phyloP scores from a whole-genome alignment of 2,888 invertebrate genomes.

The Aplocera efformata region DNA sequence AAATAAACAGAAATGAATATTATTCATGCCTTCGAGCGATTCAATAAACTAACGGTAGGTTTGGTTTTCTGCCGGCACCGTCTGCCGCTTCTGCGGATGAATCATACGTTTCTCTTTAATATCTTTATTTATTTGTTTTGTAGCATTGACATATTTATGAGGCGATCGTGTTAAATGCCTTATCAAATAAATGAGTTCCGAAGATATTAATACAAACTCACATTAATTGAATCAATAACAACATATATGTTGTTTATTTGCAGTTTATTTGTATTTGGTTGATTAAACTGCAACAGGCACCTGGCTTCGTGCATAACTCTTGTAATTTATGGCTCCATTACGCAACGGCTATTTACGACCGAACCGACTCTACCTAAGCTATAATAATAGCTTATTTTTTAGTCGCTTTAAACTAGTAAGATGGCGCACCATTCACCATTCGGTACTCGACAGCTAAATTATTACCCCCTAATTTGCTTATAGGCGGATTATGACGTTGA shows the following conservation, averaged over 20 bases:
- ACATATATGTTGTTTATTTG: slow-evolving; percentile 32
- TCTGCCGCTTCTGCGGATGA: slow-evolving; percentile 12
- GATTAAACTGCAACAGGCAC: slow-evolving; percentile 41
- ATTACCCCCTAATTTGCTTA: slow-evolving; percentile 35
- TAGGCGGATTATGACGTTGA: slow-evolving; percentile 34
- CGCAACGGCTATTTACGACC: slow-evolving; percentile 51
- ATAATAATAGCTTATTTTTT: slow-evolving; percentile 49
- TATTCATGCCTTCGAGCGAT: slow-evolving; percentile 36
- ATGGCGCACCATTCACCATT: slow-evolving; percentile 24
- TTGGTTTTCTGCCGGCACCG: slow-evolving; percentile 29
- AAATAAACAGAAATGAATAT: slow-evolving; percentile 62
- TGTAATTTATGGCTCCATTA: slow-evolving; percentile 57
- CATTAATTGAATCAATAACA: slow-evolving; percentile 8
- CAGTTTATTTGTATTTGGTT: slow-evolving; percentile 38
- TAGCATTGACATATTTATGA: slow-evolving; percentile 13
- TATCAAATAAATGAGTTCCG: slow-evolving; percentile 15
- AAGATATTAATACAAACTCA: slow-evolving; percentile 9
- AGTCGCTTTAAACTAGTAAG: slow-evolving; percentile 40
- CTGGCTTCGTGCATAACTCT: slow-evolving; percentile 40
- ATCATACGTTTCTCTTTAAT: slow-evolving; percentile 18
- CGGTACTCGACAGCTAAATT: slow-evolving; percentile 35
- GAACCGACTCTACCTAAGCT: slow-evolving; percentile 42
- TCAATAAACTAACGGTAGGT: slow-evolving; percentile 48
- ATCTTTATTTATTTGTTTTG: slow-evolving; percentile 19
- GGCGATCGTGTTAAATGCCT: neutral